Percentiles rank a stretch among this genome's conserved stretches.
phyloP scores from a whole-genome alignment of 2,113 vertebrate species.

The Boleophthalmus pectinirostris region DNA sequence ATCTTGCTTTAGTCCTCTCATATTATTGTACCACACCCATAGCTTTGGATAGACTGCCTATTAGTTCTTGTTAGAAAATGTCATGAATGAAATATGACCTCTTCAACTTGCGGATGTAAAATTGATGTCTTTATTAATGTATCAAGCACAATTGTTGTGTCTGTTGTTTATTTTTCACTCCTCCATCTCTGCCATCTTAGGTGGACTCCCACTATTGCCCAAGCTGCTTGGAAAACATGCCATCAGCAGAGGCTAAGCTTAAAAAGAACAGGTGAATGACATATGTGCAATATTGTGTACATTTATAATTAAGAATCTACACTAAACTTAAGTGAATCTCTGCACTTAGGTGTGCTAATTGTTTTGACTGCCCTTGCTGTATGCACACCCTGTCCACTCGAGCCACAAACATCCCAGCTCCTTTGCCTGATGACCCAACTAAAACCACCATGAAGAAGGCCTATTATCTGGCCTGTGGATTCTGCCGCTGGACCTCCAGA shows the following conservation, averaged over 20 bases:
- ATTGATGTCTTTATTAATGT: not conserved
- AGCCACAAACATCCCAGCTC: conserved; percentile 93
- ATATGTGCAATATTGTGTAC: not conserved
- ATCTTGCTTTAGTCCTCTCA: not conserved
- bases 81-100: not conserved
- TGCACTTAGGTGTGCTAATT: conserved; percentile 90
- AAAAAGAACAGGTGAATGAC: conserved; percentile 92
- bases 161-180: not conserved
- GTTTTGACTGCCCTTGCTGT: conserved; percentile 98
- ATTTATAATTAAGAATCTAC: not conserved
- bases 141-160: not conserved
- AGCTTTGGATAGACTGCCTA: not conserved
- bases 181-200: conserved; percentile 62
- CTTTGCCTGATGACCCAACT: conserved; percentile 92
- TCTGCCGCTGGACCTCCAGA: conserved; percentile 97
- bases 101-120: no score
- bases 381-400: conserved; percentile 98
- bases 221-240: conserved; percentile 99
- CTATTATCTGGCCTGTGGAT: conserved; percentile 96
- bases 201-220: conserved; percentile 99
- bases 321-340: not conserved
- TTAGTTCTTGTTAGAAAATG: not conserved
- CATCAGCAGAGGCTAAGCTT: conserved; percentile 97
- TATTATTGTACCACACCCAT: conserved; percentile 61
- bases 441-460: conserved; percentile 98